These are phyloP conservation scores for Epizoanthus stellaris DNA, from an alignment of 92 coral and sea anemone species.

Conservation along the genomic window DNA sequence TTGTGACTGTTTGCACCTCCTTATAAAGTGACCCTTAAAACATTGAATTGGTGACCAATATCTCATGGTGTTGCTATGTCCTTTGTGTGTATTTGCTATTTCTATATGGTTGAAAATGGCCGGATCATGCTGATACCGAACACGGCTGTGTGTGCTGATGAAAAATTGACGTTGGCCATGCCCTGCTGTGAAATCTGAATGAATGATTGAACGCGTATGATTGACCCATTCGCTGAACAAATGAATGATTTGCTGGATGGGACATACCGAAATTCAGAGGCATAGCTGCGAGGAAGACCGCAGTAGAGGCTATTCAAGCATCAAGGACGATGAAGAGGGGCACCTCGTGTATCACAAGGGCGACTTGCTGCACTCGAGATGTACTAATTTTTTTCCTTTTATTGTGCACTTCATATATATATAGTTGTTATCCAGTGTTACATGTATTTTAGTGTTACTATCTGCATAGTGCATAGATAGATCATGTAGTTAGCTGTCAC, in stretches of 20 bases:
- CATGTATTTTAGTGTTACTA: not conserved
- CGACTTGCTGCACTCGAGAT: constrained; percentile 98
- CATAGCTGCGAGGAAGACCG: constrained; percentile 74
- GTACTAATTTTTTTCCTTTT: constrained; percentile 86
- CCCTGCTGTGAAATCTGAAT: constrained; percentile 72
- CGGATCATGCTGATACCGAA: constrained; percentile 52
- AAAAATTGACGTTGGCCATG: constrained; percentile 61
- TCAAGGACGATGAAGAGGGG: constrained; percentile 96
- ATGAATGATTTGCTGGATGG: constrained; percentile 53
- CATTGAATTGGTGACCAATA: constrained; percentile 54
- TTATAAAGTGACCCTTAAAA: constrained; percentile 8
- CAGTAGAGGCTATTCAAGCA: constrained; percentile 81
- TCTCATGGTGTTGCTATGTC: constrained; percentile 93
- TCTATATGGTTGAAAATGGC: constrained; percentile 85
- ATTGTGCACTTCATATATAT: constrained; percentile 59
- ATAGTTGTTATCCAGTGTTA: constrained; percentile 46
- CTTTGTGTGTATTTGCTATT: constrained; percentile 94
- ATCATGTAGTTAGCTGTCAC: not conserved
- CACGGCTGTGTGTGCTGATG: constrained; percentile 53
- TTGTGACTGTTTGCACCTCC: constrained; percentile 24
- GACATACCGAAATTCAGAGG: constrained; percentile 72
- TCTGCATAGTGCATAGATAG: not conserved
- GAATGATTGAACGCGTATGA: constrained; percentile 70
- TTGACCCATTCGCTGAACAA: constrained; percentile 43
- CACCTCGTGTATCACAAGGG: constrained; percentile 96